Percentiles rank a stretch among this genome's conserved stretches.
phyloP scores from a whole-genome alignment of 1,140 invertebrate genomes.

The Scaptodrosophila lebanonensis region DNA sequence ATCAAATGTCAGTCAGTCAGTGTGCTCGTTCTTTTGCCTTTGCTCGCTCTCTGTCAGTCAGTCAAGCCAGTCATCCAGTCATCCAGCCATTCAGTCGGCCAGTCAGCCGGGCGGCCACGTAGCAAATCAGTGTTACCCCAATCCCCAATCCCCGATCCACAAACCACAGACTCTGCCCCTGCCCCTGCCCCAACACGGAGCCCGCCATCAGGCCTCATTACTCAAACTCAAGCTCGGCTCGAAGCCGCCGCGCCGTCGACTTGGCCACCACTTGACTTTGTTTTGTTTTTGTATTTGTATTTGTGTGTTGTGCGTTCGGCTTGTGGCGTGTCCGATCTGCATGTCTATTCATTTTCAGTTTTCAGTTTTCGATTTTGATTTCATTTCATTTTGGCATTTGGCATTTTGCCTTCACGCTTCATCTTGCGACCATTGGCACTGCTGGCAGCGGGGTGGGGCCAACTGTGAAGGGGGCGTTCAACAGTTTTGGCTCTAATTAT shows the following conservation, averaged over 20 bases:
- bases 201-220: slow-evolving; percentile 52
- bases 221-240: slow-evolving; percentile 40
- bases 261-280: neutral
- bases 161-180: slow-evolving; percentile 2
- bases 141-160: neutral
- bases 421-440: slow-evolving; percentile 15
- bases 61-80: slow-evolving; percentile 2
- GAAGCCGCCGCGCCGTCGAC: neutral
- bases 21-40: slow-evolving; percentile 8
- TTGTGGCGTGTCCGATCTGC: slow-evolving; percentile 58
- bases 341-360: slow-evolving; percentile 62
- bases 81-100: slow-evolving; percentile 5
- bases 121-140: slow-evolving; percentile 22
- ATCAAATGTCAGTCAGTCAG: slow-evolving; percentile 75
- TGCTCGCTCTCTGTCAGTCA: slow-evolving; percentile 1
- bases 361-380: slow-evolving; percentile 56
- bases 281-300: slow-evolving; percentile 3
- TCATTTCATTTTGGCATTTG: slow-evolving; percentile 49
- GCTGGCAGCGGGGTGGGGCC: neutral
- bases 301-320: slow-evolving; percentile 16
- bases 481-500: too few species aligned
- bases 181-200: too few species aligned
- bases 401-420: slow-evolving; percentile 55
- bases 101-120: slow-evolving; percentile 16
- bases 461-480: neutral